phyloP scores from a whole-genome alignment of 2,888 invertebrate genomes.

The Diloba caeruleocephala region DNA sequence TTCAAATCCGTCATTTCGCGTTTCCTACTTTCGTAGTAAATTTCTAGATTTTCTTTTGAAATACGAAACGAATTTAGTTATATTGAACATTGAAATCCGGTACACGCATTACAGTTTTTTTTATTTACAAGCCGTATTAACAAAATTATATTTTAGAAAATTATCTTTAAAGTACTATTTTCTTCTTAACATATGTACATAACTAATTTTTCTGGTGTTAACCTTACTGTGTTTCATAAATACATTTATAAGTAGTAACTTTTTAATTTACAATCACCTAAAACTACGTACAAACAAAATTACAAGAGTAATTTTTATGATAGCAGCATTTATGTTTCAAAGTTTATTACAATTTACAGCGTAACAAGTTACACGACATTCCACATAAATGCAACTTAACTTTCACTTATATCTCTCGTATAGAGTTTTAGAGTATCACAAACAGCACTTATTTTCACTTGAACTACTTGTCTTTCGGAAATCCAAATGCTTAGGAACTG shows the following conservation, averaged over 20 bases:
- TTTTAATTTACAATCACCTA: conserved; percentile 85
- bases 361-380: conserved; percentile 68
- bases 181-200: conserved; percentile 84
- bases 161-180: conserved; percentile 73
- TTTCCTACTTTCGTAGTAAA: conserved; percentile 31
- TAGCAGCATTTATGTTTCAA: conserved; percentile 76
- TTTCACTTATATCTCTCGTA: conserved; percentile 66
- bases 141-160: conserved; percentile 75
- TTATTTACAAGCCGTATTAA: conserved; percentile 83
- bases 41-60: conserved; percentile 42
- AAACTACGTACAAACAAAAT: conserved; percentile 78
- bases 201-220: conserved; percentile 86
- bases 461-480: conserved; percentile 65
- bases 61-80: conserved; percentile 55
- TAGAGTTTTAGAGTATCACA: conserved; percentile 64
- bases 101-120: conserved; percentile 65
- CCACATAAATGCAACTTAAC: conserved; percentile 66
- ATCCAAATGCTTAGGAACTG: conserved; percentile 86
- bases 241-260: conserved; percentile 83
- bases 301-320: conserved; percentile 76
- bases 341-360: conserved; percentile 61
- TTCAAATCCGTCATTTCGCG: conserved; percentile 3
- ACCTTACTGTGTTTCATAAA: conserved; percentile 88
- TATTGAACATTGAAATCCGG: conserved; percentile 55
- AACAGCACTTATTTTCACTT: conserved; percentile 65